These are phyloP conservation scores for Epinephelus cyanopodus DNA, from an alignment of 2,113 vertebrate species.

Conservation along the genomic window DNA sequence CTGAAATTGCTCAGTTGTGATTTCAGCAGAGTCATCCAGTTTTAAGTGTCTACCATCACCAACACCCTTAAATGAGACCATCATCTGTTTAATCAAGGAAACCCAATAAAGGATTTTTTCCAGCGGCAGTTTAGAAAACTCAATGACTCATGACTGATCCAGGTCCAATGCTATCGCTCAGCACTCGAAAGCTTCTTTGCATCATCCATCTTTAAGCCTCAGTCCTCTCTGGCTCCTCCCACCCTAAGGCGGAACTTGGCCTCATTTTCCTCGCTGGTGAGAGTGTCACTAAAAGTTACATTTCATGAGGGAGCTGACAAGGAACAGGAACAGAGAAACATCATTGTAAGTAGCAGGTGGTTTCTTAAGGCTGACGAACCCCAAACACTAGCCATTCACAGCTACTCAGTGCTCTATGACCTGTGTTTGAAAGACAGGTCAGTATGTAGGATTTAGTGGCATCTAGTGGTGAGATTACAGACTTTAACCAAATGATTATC, in stretches of 20 bases:
- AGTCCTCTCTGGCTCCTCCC: not conserved
- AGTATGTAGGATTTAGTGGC: too few species aligned
- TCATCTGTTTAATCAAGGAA: conserved; percentile 45
- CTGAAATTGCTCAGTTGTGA: conserved; percentile 7
- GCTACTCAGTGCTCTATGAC: not conserved
- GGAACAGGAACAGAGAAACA: not conserved
- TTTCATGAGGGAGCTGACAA: not conserved
- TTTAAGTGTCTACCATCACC: not conserved
- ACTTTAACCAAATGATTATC: too few species aligned
- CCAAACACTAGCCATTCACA: not conserved
- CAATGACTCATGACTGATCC: conserved; percentile 19
- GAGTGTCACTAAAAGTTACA: not conserved
- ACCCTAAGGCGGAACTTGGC: not conserved
- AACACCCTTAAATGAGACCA: conserved; percentile 22
- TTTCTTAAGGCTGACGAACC: not conserved
- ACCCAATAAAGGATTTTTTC: conserved; percentile 34
- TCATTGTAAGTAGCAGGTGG: not conserved
- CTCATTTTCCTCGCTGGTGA: not conserved
- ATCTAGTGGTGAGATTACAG: too few species aligned
- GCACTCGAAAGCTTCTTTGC: not conserved
- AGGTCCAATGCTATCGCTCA: conserved; percentile 13
- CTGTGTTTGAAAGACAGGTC: not conserved
- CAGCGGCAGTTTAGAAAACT: conserved; percentile 24
- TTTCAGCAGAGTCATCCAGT: conserved; percentile 10
- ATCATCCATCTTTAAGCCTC: conserved; percentile 21